Evolutionary conservation across 2,113 vertebrate species (phyloP), one percentile per base, ranked within the genome.

Genomic region (Malurus cyaneus): DNA sequence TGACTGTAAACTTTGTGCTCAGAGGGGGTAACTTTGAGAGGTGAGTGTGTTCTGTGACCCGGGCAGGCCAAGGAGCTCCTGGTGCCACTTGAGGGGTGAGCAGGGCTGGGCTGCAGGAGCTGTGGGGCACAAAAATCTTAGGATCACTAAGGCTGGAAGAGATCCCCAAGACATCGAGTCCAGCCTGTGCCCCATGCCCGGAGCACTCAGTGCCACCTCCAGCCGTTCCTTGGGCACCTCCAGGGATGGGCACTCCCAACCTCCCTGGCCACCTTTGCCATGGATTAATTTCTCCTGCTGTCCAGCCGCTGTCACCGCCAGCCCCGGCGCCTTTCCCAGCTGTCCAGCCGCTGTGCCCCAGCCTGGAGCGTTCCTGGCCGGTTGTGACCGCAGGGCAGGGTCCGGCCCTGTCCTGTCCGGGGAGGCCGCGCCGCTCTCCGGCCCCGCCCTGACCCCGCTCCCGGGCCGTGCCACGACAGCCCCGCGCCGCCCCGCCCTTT

Each of bases 111-210:
- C 52, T 20, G 71, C 53, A 12, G 31, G 24, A 73, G 57, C 57
- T 6, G 46, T 46, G 73, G 36, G 36, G 4, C 64, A 23, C 54
- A 6, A 4, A 4, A 18, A 4, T 2, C 5, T 36, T 34, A 0
- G 41, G 2, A 17, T 6, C 59, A 0, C 47, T 0, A 18, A 9
- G 39, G 13, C 28, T 47, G 59, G 23, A 1, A n/a, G 25, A 24
- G 5, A 67, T n/a, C n/a, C n/a, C n/a, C n/a, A n/a, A n/a, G n/a
- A n/a, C n/a, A n/a, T 3, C 17, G 2, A 11, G 15, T 23, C 1
- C 70, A 1, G 8, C 5, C 81, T 19, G 41, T 47, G 41, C 47
- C 41, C 26, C 3, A 2, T 7, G 16, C 4, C 3, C 77, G 32
- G 62, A 39, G 41, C 62, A 2, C 80, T 0, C 46, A 25, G 80